Evolutionary conservation across 2,113 vertebrate genomes (phyloP), one percentile per base, ranked within the genome.

Genomic region (Zeus faber): DNA sequence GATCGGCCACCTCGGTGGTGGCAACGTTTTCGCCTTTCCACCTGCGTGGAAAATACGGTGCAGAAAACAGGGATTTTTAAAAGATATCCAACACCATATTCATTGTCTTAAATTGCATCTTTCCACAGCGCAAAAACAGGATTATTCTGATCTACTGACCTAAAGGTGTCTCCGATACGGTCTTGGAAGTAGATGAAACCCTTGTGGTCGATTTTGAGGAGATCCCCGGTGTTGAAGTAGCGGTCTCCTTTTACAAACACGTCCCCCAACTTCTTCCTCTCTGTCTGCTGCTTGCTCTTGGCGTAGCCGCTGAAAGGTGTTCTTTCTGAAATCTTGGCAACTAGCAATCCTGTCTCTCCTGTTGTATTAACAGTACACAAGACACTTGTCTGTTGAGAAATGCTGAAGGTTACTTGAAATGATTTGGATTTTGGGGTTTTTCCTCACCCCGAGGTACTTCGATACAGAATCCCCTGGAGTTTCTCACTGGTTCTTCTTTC

Each of bases 1-100:
- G 55, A 5, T 84, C 82, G 2, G 91, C 85, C 14, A 95, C 93
- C 67, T 97, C 94, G 0, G 80, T 91, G 16, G 92, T 94, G 14
- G 93, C 88, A 54, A 96, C 91, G 0, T 95, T 95, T 75, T 96
- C 93, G 31, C 93, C 92, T 87, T 95, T 95, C 93, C 93, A 96
- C 26, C 93, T 96, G 70, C 11, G 7, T 25, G 40, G n/a, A n/a
- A n/a, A n/a, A n/a, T n/a, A n/a, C n/a, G n/a, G n/a, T n/a, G n/a
- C n/a, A n/a, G n/a, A n/a, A n/a, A n/a, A n/a, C n/a, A n/a, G n/a
- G n/a, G n/a, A n/a, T 16, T 4, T 17, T n/a, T 16, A 20, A 5
- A 5, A 18, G 18, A 3, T 14, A 9, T 37, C 13, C 24, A 25
- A 48, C 31, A 16, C 26, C 33, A 20, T n/a, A n/a, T n/a, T n/a